Evolutionary conservation across 92 coral and sea anemone genomes (phyloP), one percentile per base, ranked within the genome.

Genomic region (Pocillopora grandis): DNA sequence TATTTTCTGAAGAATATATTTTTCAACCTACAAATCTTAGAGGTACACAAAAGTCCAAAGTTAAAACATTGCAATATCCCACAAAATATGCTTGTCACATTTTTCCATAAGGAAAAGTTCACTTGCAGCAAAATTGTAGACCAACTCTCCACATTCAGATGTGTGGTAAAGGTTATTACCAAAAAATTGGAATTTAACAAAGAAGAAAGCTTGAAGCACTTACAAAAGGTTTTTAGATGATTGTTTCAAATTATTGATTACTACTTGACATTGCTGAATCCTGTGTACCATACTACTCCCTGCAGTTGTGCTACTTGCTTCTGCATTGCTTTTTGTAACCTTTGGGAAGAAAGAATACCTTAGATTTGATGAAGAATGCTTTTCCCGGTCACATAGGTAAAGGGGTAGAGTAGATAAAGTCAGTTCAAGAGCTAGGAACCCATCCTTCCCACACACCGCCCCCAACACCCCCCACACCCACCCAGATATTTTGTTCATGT

Each of bases 181-280:
- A 19, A 80, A 57, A 55, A 42, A 62, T 19, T 63, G 5, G 4
- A 58, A 42, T 42, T 8, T 55, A 16, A 12, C 3, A 15, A 14
- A 20, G 17, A 72, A 17, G 27, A 72, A 74, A 74, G 3, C 21
- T 66, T 59, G 18, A 15, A 67, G 19, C 59, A 36, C 86, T 74
- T 74, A 83, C 86, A 73, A 83, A 52, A 83, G 86, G 16, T 55
- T 74, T 83, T 57, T 58, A 60, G 86, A 83, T 55, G 86, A 83
- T 16, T 17, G 2, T 65, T 83, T 83, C 16, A 83, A 36, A 10
- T 75, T 42, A 20, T 83, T 63, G 56, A 65, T 31, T 12, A 72
- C 80, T 63, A 36, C 80, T 20, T 83, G 65, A 83, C 86, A 83
- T 19, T 73, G 71, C 49, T 83, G 58, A 72, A 83, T 63, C 27